Percentiles rank a stretch among this genome's conserved stretches.
These are phyloP conservation scores for Loriculus beryllinus DNA, from an alignment of 2,797 vertebrate genomes.

Conservation along the genomic window DNA sequence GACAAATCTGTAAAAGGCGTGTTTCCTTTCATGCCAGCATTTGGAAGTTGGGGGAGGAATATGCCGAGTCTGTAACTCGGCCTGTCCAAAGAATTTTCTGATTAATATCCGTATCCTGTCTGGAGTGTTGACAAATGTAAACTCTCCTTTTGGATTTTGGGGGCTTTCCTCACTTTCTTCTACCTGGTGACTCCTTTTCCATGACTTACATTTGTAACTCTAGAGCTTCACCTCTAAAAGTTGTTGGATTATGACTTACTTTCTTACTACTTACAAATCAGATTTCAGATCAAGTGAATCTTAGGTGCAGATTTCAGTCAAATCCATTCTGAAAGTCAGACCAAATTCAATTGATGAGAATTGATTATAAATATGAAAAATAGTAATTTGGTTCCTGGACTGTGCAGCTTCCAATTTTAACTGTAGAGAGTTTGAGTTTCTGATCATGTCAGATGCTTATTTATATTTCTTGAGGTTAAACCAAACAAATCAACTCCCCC, in stretches of 20 bases:
- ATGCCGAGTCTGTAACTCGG: not conserved
- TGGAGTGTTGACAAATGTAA: not conserved
- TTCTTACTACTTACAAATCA: not conserved
- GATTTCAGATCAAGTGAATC: not conserved
- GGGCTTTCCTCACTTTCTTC: not conserved
- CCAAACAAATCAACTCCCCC: not conserved
- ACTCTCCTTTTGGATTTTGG: not conserved
- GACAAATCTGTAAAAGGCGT: not conserved
- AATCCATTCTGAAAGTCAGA: not conserved
- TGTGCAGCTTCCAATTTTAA: not conserved
- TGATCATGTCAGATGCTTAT: not conserved
- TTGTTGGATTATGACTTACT: not conserved
- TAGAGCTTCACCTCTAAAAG: accelerated
- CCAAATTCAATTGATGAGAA: not conserved
- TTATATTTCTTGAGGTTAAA: not conserved
- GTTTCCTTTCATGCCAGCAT: not conserved
- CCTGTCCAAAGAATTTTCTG: not conserved
- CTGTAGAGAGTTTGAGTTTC: not conserved
- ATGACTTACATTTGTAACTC: not conserved
- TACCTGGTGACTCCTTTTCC: not conserved
- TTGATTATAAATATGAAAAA: not conserved
- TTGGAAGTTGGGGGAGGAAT: not conserved
- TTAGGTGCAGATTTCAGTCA: not conserved
- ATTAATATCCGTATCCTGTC: not conserved
- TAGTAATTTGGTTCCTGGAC: not conserved